Base-by-base conservation (phyloP, 2,113 vertebrate genomes). In the Mus spicilegus region DNA sequence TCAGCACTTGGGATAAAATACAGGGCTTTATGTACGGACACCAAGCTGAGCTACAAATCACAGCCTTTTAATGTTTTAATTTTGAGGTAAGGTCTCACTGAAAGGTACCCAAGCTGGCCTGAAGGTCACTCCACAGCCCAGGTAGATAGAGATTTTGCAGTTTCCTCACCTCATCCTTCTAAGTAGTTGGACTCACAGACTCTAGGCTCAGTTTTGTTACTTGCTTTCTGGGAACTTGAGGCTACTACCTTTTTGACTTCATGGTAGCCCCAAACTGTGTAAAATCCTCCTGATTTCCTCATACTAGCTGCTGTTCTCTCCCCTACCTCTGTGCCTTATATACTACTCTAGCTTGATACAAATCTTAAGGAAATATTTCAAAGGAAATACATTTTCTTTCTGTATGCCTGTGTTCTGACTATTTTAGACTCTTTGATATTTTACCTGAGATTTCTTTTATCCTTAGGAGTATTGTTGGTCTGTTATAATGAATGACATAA, bases 101-200 rank as follows among this genome's bases (percentile, higher is more conserved):
- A 9, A 39, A 42, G 36, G 14, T 24, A 28, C 36, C 51, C 28
- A 49, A 30, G 51, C n/a, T 89, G 69, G 8, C 14, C 20, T 24
- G 7, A 7, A 33, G 9, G 11, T 87, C 42, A 36, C 46, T 51
- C 30, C 6, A 36, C 49, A 69, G 28, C 63, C 28, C 28, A 30
- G 8, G 10, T 26, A 42, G 13, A n/a, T 24, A 26, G 42, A 17
- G 24, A 54, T 28, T 39, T 42, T 46, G 14, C 33, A 19, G 2
- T 88, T n/a, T 0, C 72, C 24, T 56, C 28, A 20, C 51, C 24
- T 88, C 36, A 20, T 9, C 36, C 36, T 56, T 42, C 49, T 16
- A 7, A 11, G 0, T n/a, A 17, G 51, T 54, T 42, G 5, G 4
- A 13, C 39, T 58, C 17, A 19, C 22, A 73, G 36, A 1, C 1